These are phyloP conservation scores for Drosophila greeni DNA, from an alignment of 2,888 invertebrate genomes.

Conservation along the genomic window DNA sequence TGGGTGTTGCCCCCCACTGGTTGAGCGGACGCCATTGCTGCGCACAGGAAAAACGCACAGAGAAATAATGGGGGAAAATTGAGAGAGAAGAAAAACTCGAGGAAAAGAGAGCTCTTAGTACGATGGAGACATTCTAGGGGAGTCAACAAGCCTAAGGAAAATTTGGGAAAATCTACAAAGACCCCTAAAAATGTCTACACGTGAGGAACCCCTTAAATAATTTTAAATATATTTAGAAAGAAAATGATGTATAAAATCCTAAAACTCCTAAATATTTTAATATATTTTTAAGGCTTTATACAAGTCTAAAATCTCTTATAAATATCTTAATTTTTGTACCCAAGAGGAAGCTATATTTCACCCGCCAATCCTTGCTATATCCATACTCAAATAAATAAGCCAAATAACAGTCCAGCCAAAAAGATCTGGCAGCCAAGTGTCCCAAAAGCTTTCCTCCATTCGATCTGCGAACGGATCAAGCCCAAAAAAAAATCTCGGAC, in stretches of 20 bases:
- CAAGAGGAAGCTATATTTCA: neutral
- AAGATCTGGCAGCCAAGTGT: slow-evolving; percentile 2
- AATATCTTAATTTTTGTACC: too few species aligned
- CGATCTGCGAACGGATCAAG: slow-evolving; percentile 8
- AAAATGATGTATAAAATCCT: too few species aligned
- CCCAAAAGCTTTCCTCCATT: slow-evolving; percentile 15
- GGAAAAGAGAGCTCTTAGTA: slow-evolving; percentile 10
- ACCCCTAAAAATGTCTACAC: slow-evolving; percentile 3
- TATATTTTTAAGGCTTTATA: too few species aligned
- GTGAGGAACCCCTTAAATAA: neutral
- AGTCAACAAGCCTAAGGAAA: neutral
- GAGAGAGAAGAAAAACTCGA: slow-evolving; percentile 7
- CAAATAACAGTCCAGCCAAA: neutral
- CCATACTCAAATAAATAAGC: neutral
- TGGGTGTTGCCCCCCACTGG: slow-evolving; percentile 58
- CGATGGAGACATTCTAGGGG: slow-evolving; percentile 26
- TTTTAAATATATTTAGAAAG: too few species aligned
- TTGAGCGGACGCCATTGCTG: slow-evolving; percentile 62
- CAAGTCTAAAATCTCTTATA: too few species aligned
- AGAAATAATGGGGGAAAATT: slow-evolving; percentile 20
- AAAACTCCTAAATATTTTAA: too few species aligned
- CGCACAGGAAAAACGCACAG: slow-evolving; percentile 53
- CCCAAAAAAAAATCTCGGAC: slow-evolving; percentile 27
- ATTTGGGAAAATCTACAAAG: neutral
- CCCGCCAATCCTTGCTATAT: neutral